Evolutionary conservation across 2,113 vertebrate genomes (phyloP).

Genomic region (Eudyptes chrysolophus): DNA sequence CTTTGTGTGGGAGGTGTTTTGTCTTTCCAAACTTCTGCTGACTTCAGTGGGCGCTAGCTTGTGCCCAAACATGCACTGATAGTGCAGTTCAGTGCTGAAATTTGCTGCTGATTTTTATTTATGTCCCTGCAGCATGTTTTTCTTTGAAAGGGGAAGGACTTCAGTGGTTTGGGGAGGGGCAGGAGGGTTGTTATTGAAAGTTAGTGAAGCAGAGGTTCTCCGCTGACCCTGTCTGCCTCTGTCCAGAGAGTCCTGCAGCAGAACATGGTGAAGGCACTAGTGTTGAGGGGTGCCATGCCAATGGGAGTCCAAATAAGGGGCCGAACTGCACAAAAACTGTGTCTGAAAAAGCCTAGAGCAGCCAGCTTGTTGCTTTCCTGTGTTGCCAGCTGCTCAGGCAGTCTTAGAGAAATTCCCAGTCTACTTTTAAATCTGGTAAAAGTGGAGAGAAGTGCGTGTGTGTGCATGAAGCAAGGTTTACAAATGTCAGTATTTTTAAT

Average conservation of each 20-base stretch:
- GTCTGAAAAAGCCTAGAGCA: not conserved
- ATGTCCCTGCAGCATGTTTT: constrained; percentile 4
- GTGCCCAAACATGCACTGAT: constrained; percentile 59
- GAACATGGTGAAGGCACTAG: not conserved
- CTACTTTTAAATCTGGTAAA: not conserved
- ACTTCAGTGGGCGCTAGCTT: constrained; percentile 54
- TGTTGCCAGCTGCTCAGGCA: not conserved
- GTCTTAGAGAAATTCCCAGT: not conserved
- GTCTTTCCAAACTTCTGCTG: constrained; percentile 70
- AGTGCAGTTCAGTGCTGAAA: constrained; percentile 15
- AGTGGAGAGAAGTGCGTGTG: not conserved
- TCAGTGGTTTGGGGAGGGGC: not conserved
- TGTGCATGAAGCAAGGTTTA: not conserved
- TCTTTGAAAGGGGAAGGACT: not conserved
- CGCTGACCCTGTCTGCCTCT: not conserved
- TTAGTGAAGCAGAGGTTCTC: not conserved
- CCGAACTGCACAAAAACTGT: not conserved
- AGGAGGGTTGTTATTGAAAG: not conserved
- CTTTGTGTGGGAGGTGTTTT: constrained; percentile 70
- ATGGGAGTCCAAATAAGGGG: not conserved
- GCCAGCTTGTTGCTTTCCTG: not conserved
- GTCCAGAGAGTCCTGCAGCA: not conserved
- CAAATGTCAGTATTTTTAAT: not conserved
- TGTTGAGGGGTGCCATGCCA: rapidly evolving
- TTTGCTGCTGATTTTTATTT: not conserved